Evolutionary conservation across 2,797 vertebrate genomes (phyloP).

Genomic region (Pterois miles): DNA sequence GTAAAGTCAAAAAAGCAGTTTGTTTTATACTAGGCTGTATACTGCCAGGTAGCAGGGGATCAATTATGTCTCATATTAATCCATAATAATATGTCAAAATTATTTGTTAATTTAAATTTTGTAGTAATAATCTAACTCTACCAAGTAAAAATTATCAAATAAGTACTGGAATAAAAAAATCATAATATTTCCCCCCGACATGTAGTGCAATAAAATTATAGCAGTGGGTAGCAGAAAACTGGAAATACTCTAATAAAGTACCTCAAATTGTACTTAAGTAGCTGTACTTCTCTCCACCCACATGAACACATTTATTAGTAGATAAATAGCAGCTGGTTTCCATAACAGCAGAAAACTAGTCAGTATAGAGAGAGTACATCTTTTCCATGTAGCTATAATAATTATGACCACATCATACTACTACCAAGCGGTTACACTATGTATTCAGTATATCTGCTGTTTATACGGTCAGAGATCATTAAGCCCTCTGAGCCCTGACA

Average conservation of each 20-base stretch:
- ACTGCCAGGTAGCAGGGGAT: background rate
- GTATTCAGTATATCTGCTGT: background rate
- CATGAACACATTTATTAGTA: background rate
- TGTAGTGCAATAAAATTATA: background rate
- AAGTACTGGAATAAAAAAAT: background rate
- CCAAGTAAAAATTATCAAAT: background rate
- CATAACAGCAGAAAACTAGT: background rate
- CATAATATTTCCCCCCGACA: no score
- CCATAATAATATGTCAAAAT: background rate
- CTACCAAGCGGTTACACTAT: background rate
- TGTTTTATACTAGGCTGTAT: no score
- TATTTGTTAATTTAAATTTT: background rate
- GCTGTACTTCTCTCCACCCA: background rate
- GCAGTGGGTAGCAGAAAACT: background rate
- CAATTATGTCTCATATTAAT: background rate
- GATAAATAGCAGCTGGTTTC: background rate
- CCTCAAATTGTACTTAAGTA: background rate
- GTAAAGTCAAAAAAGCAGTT: no score
- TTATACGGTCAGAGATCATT: constrained; percentile 42
- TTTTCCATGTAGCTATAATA: background rate
- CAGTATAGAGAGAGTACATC: background rate
- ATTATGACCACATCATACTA: background rate
- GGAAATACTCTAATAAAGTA: no score
- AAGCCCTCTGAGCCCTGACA: background rate
- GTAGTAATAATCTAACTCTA: background rate